These are phyloP conservation scores for Pogonocichla stellata DNA, from an alignment of 2,113 vertebrate genomes.

Conservation along the genomic window DNA sequence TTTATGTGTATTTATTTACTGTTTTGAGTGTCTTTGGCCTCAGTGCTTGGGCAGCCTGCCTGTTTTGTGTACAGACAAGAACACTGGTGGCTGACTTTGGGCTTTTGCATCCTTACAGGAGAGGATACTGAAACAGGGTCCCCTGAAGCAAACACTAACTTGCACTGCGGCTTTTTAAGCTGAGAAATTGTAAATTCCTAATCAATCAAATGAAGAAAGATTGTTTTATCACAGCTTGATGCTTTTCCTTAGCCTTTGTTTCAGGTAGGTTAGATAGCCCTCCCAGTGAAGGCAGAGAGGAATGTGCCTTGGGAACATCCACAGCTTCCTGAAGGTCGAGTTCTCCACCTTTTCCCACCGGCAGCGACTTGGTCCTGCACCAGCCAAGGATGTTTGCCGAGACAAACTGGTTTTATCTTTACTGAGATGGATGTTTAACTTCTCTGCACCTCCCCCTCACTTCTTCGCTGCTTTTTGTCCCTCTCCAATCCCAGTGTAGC, in stretches of 20 bases:
- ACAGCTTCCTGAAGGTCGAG: background rate
- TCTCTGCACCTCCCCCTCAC: background rate
- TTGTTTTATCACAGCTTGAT: background rate
- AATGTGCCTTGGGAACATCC: background rate
- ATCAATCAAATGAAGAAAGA: background rate
- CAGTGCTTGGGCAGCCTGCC: background rate
- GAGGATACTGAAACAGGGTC: background rate
- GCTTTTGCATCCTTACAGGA: background rate
- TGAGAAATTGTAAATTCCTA: background rate
- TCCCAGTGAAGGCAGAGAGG: background rate
- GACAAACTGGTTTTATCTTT: background rate
- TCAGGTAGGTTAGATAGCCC: background rate
- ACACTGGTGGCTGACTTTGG: background rate
- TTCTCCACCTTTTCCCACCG: background rate
- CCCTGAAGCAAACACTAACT: background rate
- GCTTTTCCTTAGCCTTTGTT: background rate
- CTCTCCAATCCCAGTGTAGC: background rate
- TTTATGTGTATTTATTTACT: slow-evolving; percentile 57
- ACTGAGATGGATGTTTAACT: background rate
- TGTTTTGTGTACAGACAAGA: background rate
- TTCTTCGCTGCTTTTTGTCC: background rate
- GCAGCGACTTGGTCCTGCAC: background rate
- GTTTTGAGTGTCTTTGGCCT: slow-evolving; percentile 2
- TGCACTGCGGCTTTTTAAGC: slow-evolving; percentile 5
- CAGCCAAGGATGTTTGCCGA: background rate